Evolutionary conservation across 2,888 invertebrate species (phyloP).

Genomic region (Eupeodes latifasciatus): DNA sequence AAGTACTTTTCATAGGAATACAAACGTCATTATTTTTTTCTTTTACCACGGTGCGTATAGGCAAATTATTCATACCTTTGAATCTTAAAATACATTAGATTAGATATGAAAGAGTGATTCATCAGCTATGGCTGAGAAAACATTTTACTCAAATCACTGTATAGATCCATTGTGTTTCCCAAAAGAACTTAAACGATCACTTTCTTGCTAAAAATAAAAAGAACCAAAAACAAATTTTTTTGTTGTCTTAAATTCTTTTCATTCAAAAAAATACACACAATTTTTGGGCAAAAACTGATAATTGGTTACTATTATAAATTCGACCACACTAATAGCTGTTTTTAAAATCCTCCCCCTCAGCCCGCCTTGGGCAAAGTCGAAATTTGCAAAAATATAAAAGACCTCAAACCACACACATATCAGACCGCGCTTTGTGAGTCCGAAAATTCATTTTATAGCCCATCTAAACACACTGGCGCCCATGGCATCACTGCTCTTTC

Average conservation of each 20-base stretch:
- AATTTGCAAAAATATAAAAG: conserved; percentile 28
- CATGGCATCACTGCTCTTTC: conserved; percentile 53
- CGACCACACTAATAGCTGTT: conserved; percentile 69
- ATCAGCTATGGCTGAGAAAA: too few relatives aligned
- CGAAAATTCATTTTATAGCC: conserved; percentile 48
- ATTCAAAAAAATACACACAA: conserved; percentile 38
- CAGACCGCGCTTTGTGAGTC: conserved; percentile 19
- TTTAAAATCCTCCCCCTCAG: conserved; percentile 48
- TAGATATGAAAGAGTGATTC: too few relatives aligned
- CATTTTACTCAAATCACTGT: too few relatives aligned
- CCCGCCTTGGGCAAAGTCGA: conserved; percentile 7
- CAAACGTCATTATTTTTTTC: too few relatives aligned
- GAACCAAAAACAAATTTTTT: not conserved
- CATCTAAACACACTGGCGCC: conserved; percentile 74
- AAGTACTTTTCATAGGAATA: too few relatives aligned
- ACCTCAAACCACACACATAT: conserved; percentile 6
- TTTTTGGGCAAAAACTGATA: conserved; percentile 62
- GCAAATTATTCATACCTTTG: too few relatives aligned
- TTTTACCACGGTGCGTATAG: too few relatives aligned
- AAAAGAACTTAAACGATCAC: too few relatives aligned
- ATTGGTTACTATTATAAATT: conserved; percentile 63
- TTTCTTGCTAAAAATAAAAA: too few relatives aligned
- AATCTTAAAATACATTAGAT: too few relatives aligned
- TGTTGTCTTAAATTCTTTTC: not conserved
- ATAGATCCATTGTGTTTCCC: too few relatives aligned